phyloP scores from a whole-genome alignment of 2,113 vertebrate species.

The Corynorhinus townsendii region DNA sequence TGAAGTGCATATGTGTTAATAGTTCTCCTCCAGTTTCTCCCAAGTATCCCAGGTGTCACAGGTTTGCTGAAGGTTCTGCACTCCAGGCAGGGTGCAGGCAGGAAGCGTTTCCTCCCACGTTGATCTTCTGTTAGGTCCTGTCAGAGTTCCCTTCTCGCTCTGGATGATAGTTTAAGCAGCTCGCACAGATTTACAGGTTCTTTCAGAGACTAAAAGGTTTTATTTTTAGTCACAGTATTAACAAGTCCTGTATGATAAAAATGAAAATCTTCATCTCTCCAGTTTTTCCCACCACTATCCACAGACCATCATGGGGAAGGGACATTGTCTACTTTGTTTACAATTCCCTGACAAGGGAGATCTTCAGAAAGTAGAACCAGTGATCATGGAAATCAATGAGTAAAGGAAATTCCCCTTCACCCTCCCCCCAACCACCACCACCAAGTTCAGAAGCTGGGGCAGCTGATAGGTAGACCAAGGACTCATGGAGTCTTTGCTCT shows the following conservation, averaged over 20 bases:
- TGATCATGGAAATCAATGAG: background rate
- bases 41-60: background rate
- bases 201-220: slow-evolving; percentile 7
- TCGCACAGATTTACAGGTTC: background rate
- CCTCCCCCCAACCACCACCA: background rate
- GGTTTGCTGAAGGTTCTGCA: background rate
- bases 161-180: background rate
- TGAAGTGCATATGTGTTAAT: background rate
- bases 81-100: background rate
- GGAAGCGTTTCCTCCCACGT: background rate
- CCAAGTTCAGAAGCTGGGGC: background rate
- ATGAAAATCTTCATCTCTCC: background rate
- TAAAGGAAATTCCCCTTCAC: background rate
- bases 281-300: background rate
- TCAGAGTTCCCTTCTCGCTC: background rate
- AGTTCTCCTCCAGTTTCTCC: background rate
- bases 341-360: background rate
- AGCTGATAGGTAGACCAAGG: background rate
- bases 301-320: background rate
- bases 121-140: background rate
- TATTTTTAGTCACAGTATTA: background rate
- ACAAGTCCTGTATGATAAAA: background rate
- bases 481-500: background rate
- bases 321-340: background rate
- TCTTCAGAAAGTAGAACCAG: background rate